These are phyloP conservation scores for Pseudomyrmex gracilis DNA, from an alignment of 1,140 invertebrate species.

Conservation along the genomic window DNA sequence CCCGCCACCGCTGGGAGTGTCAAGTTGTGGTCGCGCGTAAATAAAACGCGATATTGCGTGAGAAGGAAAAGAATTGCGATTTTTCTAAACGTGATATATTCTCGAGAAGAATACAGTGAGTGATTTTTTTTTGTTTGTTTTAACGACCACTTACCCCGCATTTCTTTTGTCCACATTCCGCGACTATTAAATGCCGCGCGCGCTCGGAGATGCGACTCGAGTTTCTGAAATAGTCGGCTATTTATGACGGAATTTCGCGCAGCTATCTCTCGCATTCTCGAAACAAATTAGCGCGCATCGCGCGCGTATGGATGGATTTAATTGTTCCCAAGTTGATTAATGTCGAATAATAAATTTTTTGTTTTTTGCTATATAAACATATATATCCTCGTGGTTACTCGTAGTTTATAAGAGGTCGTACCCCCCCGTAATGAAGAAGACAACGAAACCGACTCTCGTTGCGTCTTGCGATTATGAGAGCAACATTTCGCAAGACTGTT, in stretches of 20 bases:
- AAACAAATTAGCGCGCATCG: slow-evolving; percentile 17
- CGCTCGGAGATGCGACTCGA: slow-evolving; percentile 38
- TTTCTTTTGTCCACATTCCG: slow-evolving; percentile 26
- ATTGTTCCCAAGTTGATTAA: slow-evolving; percentile 17
- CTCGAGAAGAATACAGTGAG: slow-evolving; percentile 25
- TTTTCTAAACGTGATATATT: slow-evolving; percentile 18
- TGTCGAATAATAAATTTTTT: too few species aligned
- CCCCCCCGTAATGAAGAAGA: neutral
- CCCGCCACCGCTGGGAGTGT: slow-evolving; percentile 57
- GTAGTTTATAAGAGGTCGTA: neutral
- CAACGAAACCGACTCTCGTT: neutral
- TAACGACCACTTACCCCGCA: slow-evolving; percentile 45
- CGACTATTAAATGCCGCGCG: slow-evolving; percentile 25
- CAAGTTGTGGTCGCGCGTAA: slow-evolving; percentile 38
- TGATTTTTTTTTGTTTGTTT: neutral
- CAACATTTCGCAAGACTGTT: slow-evolving; percentile 1
- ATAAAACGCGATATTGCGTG: neutral
- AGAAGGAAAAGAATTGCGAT: slow-evolving; percentile 13
- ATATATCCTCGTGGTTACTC: too few species aligned
- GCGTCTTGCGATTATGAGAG: neutral
- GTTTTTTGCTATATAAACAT: too few species aligned
- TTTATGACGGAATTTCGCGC: slow-evolving; percentile 37
- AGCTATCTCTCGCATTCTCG: slow-evolving; percentile 36
- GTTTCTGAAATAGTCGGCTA: slow-evolving; percentile 60
- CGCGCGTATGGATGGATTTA: too few species aligned